A percentile compares a stretch with the other conserved stretches of the same genome.
Conservation (phyloP, 2,888 invertebrate species). For the Scaptomyza tumidula region DNA sequence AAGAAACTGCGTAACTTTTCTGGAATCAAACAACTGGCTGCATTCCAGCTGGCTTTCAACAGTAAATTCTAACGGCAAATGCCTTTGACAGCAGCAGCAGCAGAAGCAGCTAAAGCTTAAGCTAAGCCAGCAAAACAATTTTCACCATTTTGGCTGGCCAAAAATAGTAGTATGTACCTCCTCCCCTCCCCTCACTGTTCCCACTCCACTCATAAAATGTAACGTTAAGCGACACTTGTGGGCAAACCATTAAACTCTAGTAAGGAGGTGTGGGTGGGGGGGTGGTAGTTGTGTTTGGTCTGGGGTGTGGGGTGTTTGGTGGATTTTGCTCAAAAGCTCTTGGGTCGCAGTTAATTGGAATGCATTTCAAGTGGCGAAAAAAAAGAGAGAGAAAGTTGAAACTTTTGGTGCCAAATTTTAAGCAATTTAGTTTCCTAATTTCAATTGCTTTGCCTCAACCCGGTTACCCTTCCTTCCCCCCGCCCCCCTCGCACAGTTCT, state of each 20-base stretch:
- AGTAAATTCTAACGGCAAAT: constrained; percentile 36
- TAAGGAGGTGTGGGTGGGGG: neutral
- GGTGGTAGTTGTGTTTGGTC: neutral
- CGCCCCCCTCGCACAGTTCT: neutral
- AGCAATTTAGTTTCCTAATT: constrained; percentile 48
- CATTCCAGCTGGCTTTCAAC: constrained; percentile 55
- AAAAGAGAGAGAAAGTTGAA: constrained; percentile 36
- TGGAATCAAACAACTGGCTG: constrained; percentile 55
- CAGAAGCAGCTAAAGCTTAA: constrained; percentile 21
- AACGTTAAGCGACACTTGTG: constrained; percentile 68
- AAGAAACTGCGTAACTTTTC: constrained; percentile 61
- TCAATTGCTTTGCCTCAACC: constrained; percentile 11
- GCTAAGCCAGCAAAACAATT: constrained; percentile 69
- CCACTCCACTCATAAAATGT: constrained; percentile 29
- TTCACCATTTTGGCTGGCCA: constrained; percentile 32
- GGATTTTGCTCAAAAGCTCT: constrained; percentile 1
- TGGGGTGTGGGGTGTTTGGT: too few species aligned
- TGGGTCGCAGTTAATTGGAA: constrained; percentile 68
- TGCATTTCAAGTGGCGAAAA: constrained; percentile 66
- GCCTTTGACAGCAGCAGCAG: constrained; percentile 62
- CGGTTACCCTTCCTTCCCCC: neutral
- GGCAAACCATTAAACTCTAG: constrained; percentile 56
- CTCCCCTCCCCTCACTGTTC: neutral
- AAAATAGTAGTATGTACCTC: constrained; percentile 21
- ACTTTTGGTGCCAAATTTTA: constrained; percentile 45